These are phyloP conservation scores for Cyprinodon tularosa DNA, from an alignment of 2,113 vertebrate genomes.

Conservation along the genomic window DNA sequence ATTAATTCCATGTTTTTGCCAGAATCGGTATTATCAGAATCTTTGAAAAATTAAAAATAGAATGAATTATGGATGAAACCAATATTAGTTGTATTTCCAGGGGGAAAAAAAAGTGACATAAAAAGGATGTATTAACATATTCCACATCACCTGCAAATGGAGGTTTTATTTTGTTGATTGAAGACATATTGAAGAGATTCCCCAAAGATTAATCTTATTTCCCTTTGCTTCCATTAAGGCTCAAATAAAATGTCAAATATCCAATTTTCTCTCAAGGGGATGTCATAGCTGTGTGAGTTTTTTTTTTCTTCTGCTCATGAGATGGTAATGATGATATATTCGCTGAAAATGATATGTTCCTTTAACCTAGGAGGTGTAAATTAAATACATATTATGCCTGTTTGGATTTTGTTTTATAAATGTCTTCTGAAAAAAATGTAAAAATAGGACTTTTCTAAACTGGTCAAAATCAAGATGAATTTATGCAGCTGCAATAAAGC, in stretches of 20 bases:
- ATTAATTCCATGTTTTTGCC: not conserved
- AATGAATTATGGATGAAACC: not conserved
- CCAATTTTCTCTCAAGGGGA: not conserved
- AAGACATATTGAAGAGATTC: not conserved
- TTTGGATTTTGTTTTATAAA: not conserved
- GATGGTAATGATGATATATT: not conserved
- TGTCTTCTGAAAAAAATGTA: not conserved
- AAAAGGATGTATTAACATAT: not conserved
- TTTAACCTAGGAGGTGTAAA: too few relatives aligned
- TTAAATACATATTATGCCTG: not conserved
- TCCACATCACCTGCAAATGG: not conserved
- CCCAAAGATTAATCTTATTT: not conserved
- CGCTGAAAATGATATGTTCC: not conserved
- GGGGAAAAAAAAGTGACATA: not conserved
- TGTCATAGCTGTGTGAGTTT: not conserved
- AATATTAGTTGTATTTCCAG: not conserved
- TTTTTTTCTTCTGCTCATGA: not conserved
- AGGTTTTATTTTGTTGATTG: not conserved
- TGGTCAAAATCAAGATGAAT: too few relatives aligned
- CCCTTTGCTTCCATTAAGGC: not conserved
- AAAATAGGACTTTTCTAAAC: too few relatives aligned
- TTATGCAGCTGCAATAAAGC: not conserved
- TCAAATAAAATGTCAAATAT: not conserved
- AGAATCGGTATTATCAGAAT: not conserved
- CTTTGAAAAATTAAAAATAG: not conserved